Percentiles rank a stretch among this genome's conserved stretches.
Conservation (phyloP, 1,140 invertebrate species). For the Magallana ariakensis region DNA sequence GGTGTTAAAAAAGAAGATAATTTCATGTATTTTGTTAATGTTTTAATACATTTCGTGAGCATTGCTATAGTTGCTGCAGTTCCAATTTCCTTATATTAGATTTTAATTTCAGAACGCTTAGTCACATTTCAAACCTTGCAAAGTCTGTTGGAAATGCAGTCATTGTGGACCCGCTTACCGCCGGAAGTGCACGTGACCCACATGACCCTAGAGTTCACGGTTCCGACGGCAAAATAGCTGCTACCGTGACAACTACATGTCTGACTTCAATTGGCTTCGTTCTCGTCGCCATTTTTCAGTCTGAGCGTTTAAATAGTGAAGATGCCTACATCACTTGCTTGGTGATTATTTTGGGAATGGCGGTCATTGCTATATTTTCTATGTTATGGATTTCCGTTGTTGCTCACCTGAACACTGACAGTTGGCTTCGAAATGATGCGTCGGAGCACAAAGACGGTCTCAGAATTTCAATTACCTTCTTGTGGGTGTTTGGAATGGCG, state of each 20-base stretch:
- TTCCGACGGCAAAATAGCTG: not conserved
- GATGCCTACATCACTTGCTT: not conserved
- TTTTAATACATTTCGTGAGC: too few relatives aligned
- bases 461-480: not conserved
- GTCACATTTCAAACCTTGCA: not conserved
- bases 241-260: constrained; percentile 8
- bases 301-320: not conserved
- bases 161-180: constrained; percentile 25
- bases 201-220: not conserved
- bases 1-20: too few relatives aligned
- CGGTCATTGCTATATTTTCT: not conserved
- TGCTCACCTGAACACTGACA: not conserved
- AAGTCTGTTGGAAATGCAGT: constrained; percentile 2
- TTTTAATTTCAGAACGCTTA: too few relatives aligned
- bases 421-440: not conserved
- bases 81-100: too few relatives aligned
- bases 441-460: not conserved
- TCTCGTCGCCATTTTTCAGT: not conserved
- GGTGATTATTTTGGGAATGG: not conserved
- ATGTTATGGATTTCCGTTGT: constrained; percentile 15
- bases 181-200: constrained; percentile 8
- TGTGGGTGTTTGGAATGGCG: constrained; percentile 23
- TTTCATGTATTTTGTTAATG: too few relatives aligned
- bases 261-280: constrained; percentile 26
- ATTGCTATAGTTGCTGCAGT: too few relatives aligned